Base-by-base conservation (phyloP, 2,113 vertebrate genomes). In the Crypturellus undulatus region DNA sequence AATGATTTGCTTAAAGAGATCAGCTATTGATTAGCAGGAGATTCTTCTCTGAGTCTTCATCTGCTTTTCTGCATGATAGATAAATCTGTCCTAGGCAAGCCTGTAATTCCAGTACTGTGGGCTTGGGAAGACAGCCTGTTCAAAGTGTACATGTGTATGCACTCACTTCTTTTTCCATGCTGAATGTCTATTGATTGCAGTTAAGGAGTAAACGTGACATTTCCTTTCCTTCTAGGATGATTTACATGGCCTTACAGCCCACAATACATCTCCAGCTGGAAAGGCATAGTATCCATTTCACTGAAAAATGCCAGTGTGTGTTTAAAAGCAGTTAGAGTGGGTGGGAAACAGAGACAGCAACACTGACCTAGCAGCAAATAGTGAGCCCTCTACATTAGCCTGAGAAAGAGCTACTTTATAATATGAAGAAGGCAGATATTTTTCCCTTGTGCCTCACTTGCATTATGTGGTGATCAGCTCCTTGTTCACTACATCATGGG, bases 1-100 rank as follows among this genome's bases (percentile, higher is more conserved):
- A 94, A 95, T 73, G 3, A 87, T 90, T 96, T 96, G 76, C 52
- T 93, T 94, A 92, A 95, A 89, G 70, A 81, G 59, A 94, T 84
- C 62, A 82, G 28, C 54, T 94, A 91, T 92, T 94, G 93, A 96
- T 97, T 95, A 93, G 85, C 80, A 87, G 77, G 60, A 24, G 81
- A 83, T 56, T 94, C 10, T 69, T 77, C 42, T 32, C 28, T 51
- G 22, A 79, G 32, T 87, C 42, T 85, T 95, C n/a, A 56, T 87
- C 49, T 85, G 47, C 47, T 93, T 92, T 89, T 77, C 84, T 95
- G 43, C 21, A 38, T 56, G 87, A 87, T 22, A 4, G 65, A 73
- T 69, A 93, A 70, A 72, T 93, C 43, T 82, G 34, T 34, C 40
- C 34, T 78, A 71, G n/a, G n/a, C 32, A 78, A 92, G 49, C 47